These are phyloP conservation scores for Xenopus tropicalis DNA, from an alignment of 2,113 vertebrate genomes.

Conservation along the genomic window DNA sequence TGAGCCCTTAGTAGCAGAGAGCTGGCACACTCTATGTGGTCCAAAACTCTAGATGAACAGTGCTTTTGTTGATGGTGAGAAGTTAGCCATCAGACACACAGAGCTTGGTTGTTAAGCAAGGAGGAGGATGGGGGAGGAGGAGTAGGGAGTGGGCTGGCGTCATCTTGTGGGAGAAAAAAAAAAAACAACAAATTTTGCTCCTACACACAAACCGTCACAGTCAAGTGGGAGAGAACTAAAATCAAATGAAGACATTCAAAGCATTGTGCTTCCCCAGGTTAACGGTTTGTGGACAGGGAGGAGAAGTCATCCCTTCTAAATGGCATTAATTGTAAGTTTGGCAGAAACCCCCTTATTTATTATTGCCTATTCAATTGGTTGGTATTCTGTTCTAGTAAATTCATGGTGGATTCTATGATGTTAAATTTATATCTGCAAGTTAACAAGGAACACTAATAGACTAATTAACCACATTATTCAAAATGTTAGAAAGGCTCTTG, in stretches of 20 bases:
- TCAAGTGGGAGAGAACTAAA: constrained; percentile 16
- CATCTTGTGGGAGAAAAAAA: constrained; percentile 41
- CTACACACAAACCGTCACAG: constrained; percentile 10
- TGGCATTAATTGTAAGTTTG: neutral
- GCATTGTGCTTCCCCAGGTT: neutral
- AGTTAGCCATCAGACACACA: constrained; percentile 57
- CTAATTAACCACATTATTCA: no score
- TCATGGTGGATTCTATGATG: no score
- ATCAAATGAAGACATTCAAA: constrained; percentile 13
- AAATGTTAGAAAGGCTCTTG: no score
- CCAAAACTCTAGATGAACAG: constrained; percentile 56
- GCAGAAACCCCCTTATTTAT: neutral
- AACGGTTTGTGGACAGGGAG: neutral
- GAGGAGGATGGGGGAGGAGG: constrained; percentile 30
- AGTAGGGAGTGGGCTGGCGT: constrained; percentile 33
- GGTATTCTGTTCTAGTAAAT: no score
- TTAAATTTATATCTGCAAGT: no score
- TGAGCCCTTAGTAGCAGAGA: constrained; percentile 45
- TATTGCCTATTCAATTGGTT: no score
- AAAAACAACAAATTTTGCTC: neutral
- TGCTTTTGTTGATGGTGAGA: constrained; percentile 63
- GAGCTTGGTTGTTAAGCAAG: constrained; percentile 55
- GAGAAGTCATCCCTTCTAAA: neutral
- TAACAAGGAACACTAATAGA: no score
- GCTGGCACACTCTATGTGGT: constrained; percentile 63